Base-by-base conservation (phyloP, 2,888 invertebrate species). In the Chloromyia formosa region DNA sequence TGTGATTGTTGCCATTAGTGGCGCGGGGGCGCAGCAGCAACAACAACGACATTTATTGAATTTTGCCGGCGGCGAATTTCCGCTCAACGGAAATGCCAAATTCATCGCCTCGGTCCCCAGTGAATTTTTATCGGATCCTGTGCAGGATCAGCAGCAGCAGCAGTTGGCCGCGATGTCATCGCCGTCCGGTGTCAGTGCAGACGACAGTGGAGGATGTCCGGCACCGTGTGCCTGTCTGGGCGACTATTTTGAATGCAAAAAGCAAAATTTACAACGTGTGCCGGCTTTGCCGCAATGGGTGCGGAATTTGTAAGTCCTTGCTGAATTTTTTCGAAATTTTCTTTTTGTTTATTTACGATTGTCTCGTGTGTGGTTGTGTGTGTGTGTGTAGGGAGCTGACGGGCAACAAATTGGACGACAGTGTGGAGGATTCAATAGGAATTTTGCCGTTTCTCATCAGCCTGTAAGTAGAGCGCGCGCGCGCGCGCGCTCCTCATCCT, bases 221-320 rank as follows among this genome's bases (percentile, higher is more conserved):
- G 87, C 88, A 80, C 80, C 81, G 73, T 94, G 94, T 85, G 88
- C 87, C 81, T 94, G 93, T 85, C 86, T 93, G 79, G 90, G 91
- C 81, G 88, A 88, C 80, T 90, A 90, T 84, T 91, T 93, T 77
- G 92, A 93, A 86, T 94, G 94, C 87, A 90, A 91, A 79, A 90
- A 89, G 81, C 88, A 89, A 82, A 90, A 90, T 84, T 88, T 94
- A 81, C 87, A 88, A 79, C 87, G 88, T 80, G 89, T 94, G 84
- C 93, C 94, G 79, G 86, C 90, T 86, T 87, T 94, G 83, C 94
- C 94, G 76, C 87, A 87, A 86, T 93, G 93, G 92, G 91, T 92
- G 84, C 89, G 90, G 86, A 88, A 89, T 82, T 88, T 94, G 90
- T 93, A 90, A 90, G 85, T 81, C 27, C 2, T 16, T 4, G 58